Base-by-base conservation (phyloP, 1,140 invertebrate species). In the Apis laboriosa region DNA sequence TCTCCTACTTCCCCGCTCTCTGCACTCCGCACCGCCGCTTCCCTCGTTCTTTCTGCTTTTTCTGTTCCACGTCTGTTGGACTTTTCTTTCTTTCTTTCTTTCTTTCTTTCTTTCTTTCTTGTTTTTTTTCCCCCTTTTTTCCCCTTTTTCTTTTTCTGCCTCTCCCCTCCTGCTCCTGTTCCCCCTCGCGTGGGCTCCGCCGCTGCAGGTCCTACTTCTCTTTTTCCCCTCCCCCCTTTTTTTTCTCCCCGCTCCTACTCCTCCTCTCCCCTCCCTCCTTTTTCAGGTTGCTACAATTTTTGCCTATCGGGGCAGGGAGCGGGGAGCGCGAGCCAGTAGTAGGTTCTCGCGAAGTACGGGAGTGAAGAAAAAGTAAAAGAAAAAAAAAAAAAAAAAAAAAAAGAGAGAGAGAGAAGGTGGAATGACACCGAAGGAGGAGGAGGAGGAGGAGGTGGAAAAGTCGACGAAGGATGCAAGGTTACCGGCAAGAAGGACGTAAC, bases 401-500 rank as follows among this genome's bases (percentile, higher is more conserved):
- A 34, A 34, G 3, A 34, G 34, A 34, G 71, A 53, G 34, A 53
- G 63, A 49, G 66, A 68, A 34, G 34, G 64, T 43, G 58, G 21
- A 79, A 53, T 56, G 85, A 24, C 60, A 61, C n/a, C 12, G 21
- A 21, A 21, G 19, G 34, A 43, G 34, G 34, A 43, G 77, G 73
- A 68, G 77, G 73, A 72, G 63, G 82, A 86, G 85, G 83, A 77
- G 77, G 80, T 75, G 79, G 79, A 76, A 77, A 84, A 71, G 55
- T 60, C 43, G 76, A 86, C 83, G 80, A 83, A 89, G 85, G 88
- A 86, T 79, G 79, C 88, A 91, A 92, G 90, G 90, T 91, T 92
- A 89, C 88, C 88, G 86, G 86, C 34, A 90, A 92, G 89, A 90
- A 89, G 91, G 90, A 91, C 92, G 91, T 91, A 92, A 92, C 90